A percentile compares a stretch with the other conserved stretches of the same genome.
These are phyloP conservation scores for Marronus borbonicus DNA, from an alignment of 2,888 invertebrate species.

Conservation along the genomic window DNA sequence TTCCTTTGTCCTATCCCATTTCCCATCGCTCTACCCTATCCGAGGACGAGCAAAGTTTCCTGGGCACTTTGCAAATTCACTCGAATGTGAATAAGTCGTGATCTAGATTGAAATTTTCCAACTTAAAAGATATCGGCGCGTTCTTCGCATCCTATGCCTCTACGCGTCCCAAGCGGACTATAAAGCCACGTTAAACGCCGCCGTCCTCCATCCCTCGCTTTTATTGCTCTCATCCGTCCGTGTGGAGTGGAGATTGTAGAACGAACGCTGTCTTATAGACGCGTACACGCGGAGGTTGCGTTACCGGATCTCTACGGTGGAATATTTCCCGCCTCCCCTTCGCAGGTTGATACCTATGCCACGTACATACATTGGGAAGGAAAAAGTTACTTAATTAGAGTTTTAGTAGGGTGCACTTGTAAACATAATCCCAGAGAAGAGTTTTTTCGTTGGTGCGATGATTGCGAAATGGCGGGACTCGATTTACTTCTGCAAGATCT, in stretches of 20 bases:
- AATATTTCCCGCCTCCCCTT: slow-evolving; percentile 11
- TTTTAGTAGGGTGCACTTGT: slow-evolving; percentile 23
- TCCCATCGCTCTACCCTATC: neutral
- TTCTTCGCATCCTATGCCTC: slow-evolving; percentile 2
- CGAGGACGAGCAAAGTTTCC: slow-evolving; percentile 60
- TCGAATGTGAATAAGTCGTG: slow-evolving; percentile 65
- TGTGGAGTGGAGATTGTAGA: slow-evolving; percentile 33
- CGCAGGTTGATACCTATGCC: slow-evolving; percentile 1
- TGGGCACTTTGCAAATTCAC: slow-evolving; percentile 65
- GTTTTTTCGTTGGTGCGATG: neutral
- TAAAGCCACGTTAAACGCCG: slow-evolving; percentile 64
- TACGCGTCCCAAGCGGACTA: slow-evolving; percentile 60
- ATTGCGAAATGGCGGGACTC: neutral
- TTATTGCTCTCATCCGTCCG: slow-evolving; percentile 62
- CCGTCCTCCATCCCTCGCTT: slow-evolving; percentile 60
- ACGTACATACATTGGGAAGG: neutral
- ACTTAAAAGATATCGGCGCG: slow-evolving; percentile 58
- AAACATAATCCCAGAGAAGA: neutral
- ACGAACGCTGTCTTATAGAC: neutral
- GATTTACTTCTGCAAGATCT: too few species aligned
- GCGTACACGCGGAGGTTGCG: slow-evolving; percentile 59
- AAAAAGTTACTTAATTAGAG: slow-evolving; percentile 36
- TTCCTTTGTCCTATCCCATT: too few species aligned
- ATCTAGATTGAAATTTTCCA: slow-evolving; percentile 62
- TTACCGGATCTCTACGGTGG: slow-evolving; percentile 7